Conservation (phyloP, 1,140 invertebrate genomes). For the Caenorhabditis inopinata region DNA sequence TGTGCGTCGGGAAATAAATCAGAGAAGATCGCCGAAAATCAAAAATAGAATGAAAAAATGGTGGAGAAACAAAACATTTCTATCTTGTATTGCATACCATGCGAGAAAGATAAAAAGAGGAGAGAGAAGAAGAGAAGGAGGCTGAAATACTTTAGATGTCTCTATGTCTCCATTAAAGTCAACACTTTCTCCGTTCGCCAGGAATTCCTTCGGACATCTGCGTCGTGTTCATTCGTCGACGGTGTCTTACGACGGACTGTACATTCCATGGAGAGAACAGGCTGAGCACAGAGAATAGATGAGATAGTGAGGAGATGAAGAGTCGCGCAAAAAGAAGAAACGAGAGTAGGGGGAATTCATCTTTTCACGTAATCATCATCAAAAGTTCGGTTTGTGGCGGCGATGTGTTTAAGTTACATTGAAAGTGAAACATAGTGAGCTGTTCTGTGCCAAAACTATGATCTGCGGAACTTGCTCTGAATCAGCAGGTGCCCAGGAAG, state of each 20-base stretch:
- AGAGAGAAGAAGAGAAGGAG: not conserved
- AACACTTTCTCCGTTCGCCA: not conserved
- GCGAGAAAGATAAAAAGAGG: not conserved
- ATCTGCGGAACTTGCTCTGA: not conserved
- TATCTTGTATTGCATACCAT: slow-evolving; percentile 2
- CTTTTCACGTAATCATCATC: slow-evolving; percentile 28
- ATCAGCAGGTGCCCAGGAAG: no score
- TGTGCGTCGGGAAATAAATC: no score
- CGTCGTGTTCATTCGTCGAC: not conserved
- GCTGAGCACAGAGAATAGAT: not conserved
- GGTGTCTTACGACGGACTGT: slow-evolving; percentile 6
- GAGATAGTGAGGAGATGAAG: not conserved
- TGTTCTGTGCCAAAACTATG: not conserved
- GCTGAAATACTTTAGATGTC: not conserved
- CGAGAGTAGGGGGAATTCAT: not conserved
- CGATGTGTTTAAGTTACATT: not conserved
- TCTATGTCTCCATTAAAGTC: not conserved
- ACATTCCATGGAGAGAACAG: slow-evolving; percentile 9
- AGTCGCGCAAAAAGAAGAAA: not conserved
- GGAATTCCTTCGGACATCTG: slow-evolving; percentile 18
- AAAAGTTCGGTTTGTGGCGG: not conserved
- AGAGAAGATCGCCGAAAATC: not conserved
- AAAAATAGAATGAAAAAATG: not conserved
- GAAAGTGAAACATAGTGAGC: not conserved
- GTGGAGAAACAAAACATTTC: slow-evolving; percentile 15